These are phyloP conservation scores for Coilia nasus DNA, from an alignment of 2,797 vertebrate genomes.

Conservation along the genomic window DNA sequence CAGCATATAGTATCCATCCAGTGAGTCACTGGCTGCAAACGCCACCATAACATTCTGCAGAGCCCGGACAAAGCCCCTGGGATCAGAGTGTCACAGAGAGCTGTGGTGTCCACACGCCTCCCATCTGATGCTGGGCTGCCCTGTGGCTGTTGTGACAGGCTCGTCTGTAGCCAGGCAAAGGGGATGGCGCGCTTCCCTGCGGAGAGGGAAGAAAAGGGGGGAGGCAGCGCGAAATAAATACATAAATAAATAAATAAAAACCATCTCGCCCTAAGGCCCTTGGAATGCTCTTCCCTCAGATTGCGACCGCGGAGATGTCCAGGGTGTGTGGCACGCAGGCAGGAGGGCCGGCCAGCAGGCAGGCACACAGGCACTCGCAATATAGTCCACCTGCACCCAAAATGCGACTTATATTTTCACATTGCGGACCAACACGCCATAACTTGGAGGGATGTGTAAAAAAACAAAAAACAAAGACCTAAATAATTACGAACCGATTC, in stretches of 20 bases:
- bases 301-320: neutral
- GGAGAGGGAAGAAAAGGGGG: neutral
- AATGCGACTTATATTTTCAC: neutral
- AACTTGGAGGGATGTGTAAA: neutral
- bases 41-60: no score
- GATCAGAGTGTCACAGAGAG: no score
- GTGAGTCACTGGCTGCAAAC: no score
- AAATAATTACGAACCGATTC: constrained; percentile 2
- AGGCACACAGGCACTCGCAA: neutral
- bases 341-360: neutral
- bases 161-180: constrained; percentile 27
- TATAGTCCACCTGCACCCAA: neutral
- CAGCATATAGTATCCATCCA: no score
- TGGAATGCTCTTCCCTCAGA: neutral
- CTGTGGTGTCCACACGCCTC: neutral
- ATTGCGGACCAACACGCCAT: neutral
- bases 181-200: no score
- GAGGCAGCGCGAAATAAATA: neutral
- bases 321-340: neutral
- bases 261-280: neutral
- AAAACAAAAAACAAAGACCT: constrained; percentile 14
- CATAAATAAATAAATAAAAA: neutral
- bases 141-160: constrained; percentile 34
- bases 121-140: constrained; percentile 20
- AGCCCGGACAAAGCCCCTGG: no score